A percentile compares a stretch with the other conserved stretches of the same genome.
phyloP scores from a whole-genome alignment of 2,888 invertebrate genomes.

The Drosophila limbata region DNA sequence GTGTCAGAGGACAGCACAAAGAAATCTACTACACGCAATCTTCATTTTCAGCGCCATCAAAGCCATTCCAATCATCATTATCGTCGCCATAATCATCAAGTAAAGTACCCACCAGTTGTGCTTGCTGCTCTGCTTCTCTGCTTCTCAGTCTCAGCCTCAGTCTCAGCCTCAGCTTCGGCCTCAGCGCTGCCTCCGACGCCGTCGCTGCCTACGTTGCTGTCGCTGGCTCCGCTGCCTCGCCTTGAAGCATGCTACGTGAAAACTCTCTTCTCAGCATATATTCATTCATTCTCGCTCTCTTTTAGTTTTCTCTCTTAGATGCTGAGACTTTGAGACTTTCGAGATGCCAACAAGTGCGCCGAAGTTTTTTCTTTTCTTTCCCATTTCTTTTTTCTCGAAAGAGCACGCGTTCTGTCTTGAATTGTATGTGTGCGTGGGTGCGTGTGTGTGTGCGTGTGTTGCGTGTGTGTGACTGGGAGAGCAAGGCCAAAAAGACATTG shows the following conservation, averaged over 20 bases:
- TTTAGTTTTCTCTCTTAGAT: slow-evolving; percentile 44
- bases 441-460: slow-evolving; percentile 15
- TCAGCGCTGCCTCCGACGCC: background rate
- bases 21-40: slow-evolving; percentile 81
- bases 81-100: slow-evolving; percentile 85
- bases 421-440: slow-evolving; percentile 10
- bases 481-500: slow-evolving; percentile 48
- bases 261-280: slow-evolving; percentile 20
- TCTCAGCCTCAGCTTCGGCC: background rate
- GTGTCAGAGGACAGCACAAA: slow-evolving; percentile 55
- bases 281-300: slow-evolving; percentile 27
- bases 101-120: slow-evolving; percentile 85
- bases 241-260: slow-evolving; percentile 57
- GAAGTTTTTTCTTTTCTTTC: slow-evolving; percentile 38
- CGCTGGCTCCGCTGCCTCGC: slow-evolving; percentile 17
- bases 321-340: slow-evolving; percentile 37
- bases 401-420: slow-evolving; percentile 30
- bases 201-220: slow-evolving; percentile 4
- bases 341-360: slow-evolving; percentile 78
- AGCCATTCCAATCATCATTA: slow-evolving; percentile 85
- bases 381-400: slow-evolving; percentile 29
- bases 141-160: background rate
- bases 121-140: slow-evolving; percentile 5
- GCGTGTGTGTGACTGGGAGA: slow-evolving; percentile 32
- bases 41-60: slow-evolving; percentile 84